A percentile compares a stretch with the other conserved stretches of the same genome.
These are phyloP conservation scores for Oryzias javanicus DNA, from an alignment of 2,113 vertebrate species.

Conservation along the genomic window DNA sequence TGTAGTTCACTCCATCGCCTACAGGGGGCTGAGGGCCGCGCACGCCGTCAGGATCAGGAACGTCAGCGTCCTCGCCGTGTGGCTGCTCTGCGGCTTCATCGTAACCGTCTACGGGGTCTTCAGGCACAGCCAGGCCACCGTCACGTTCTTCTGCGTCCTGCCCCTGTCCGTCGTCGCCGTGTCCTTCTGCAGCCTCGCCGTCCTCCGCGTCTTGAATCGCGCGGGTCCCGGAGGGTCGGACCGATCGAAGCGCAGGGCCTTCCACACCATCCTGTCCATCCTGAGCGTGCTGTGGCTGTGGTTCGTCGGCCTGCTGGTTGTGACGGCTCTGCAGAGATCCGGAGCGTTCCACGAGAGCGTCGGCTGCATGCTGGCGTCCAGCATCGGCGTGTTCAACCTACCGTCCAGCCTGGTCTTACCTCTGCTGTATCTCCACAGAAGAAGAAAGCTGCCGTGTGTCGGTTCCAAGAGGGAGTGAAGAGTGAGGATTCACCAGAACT, in stretches of 20 bases:
- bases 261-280: conserved; percentile 1
- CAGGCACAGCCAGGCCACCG: no score
- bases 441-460: neutral
- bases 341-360: neutral
- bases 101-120: neutral
- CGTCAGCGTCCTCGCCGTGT: neutral
- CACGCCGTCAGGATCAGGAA: neutral
- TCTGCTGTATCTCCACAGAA: neutral
- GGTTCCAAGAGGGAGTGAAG: no score
- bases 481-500: no score
- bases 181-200: neutral
- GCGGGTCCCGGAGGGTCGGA: neutral
- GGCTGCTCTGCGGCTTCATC: neutral
- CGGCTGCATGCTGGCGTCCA: neutral
- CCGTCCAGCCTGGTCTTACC: conserved; percentile 2
- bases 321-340: accelerated
- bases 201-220: accelerated
- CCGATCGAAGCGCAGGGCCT: conserved; percentile 11
- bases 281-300: neutral
- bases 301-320: neutral
- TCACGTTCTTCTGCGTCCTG: neutral
- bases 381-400: neutral
- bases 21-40: neutral
- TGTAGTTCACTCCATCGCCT: conserved; percentile 12
- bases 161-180: neutral